Percentiles rank a stretch among this genome's conserved stretches.
These are phyloP conservation scores for Diadema setosum DNA, from an alignment of 35 echinoderm and acorn worm species.

Conservation along the genomic window DNA sequence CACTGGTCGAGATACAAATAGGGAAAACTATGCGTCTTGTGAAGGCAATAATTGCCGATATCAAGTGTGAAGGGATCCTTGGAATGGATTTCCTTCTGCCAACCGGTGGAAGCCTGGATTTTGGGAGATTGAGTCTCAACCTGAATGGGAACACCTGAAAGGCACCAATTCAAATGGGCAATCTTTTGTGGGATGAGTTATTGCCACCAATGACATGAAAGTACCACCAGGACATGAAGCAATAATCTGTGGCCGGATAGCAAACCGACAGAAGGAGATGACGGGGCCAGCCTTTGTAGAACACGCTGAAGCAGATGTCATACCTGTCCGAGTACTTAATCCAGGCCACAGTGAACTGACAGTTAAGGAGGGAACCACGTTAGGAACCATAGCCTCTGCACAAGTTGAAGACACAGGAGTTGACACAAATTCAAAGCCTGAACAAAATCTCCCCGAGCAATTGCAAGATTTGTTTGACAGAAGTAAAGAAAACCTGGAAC, in stretches of 20 bases:
- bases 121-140: neutral
- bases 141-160: constrained; percentile 8
- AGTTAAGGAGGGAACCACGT: neutral
- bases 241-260: neutral
- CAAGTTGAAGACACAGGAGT: neutral
- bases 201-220: neutral
- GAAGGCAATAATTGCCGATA: neutral
- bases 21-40: neutral
- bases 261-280: neutral
- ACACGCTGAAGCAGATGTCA: neutral
- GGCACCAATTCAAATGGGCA: neutral
- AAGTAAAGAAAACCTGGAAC: neutral
- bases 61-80: too few relatives aligned
- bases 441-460: neutral
- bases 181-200: neutral
- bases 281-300: neutral
- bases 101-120: constrained; percentile 16
- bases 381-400: neutral
- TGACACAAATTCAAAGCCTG: neutral
- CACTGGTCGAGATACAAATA: neutral
- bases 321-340: neutral
- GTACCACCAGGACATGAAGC: neutral
- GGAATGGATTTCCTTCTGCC: neutral
- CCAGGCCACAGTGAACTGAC: neutral
- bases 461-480: neutral